phyloP scores from a whole-genome alignment of 2,888 invertebrate genomes.

The Idaea straminata region DNA sequence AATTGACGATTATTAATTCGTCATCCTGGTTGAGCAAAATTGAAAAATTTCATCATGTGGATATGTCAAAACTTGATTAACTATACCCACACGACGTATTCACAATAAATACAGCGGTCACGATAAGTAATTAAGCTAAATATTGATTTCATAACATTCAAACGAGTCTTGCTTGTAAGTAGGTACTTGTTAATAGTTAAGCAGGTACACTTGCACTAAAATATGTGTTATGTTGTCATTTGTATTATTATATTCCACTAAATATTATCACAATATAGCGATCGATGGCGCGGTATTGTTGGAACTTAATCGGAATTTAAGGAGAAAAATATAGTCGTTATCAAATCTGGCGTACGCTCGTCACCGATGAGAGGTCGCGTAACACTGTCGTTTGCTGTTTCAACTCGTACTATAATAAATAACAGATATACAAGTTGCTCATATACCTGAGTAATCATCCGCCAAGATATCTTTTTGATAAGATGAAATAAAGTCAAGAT shows the following conservation, averaged over 20 bases:
- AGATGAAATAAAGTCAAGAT: neutral
- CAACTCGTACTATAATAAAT: neutral
- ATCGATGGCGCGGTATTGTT: neutral
- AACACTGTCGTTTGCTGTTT: neutral
- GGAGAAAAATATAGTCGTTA: neutral
- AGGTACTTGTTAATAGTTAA: neutral
- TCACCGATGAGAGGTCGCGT: neutral
- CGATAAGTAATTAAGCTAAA: neutral
- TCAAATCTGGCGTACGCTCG: slow-evolving; percentile 1
- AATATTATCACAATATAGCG: neutral
- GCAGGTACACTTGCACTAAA: neutral
- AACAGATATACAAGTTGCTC: neutral
- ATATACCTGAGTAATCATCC: neutral
- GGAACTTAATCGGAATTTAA: neutral
- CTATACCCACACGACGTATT: neutral
- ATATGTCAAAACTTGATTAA: neutral
- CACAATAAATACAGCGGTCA: neutral
- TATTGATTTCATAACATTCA: neutral
- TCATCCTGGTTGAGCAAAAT: neutral
- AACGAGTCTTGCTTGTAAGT: neutral
- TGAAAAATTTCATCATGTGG: neutral
- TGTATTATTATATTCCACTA: neutral
- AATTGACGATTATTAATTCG: neutral
- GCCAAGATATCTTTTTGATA: neutral
- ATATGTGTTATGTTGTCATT: neutral